These are phyloP conservation scores for Hirtodrosophila duncani DNA, from an alignment of 2,888 invertebrate genomes.

Conservation along the genomic window DNA sequence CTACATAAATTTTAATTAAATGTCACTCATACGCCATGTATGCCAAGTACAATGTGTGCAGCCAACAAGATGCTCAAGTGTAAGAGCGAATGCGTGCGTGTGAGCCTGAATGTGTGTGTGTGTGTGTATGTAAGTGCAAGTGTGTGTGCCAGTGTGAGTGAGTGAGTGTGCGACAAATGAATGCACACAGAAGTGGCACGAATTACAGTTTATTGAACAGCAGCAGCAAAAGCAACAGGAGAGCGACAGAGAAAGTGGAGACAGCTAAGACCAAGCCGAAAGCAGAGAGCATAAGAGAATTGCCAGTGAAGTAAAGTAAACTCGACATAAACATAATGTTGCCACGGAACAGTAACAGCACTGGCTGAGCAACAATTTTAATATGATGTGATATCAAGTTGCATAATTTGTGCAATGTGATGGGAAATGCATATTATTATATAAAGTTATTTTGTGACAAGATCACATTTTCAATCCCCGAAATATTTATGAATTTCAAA, in stretches of 20 bases:
- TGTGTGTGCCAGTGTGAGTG: constrained; percentile 18
- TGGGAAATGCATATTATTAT: too few relatives aligned
- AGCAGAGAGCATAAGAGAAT: neutral
- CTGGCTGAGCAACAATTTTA: too few relatives aligned
- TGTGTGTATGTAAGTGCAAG: constrained; percentile 13
- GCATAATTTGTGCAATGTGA: neutral
- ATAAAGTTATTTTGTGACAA: too few relatives aligned
- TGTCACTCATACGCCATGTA: constrained; percentile 76
- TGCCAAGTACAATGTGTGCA: constrained; percentile 53
- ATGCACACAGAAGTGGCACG: constrained; percentile 60
- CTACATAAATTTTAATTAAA: constrained; percentile 77
- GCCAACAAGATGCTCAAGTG: constrained; percentile 7
- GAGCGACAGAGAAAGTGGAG: neutral
- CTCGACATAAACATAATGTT: constrained; percentile 4
- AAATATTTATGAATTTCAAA: too few relatives aligned
- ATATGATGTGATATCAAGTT: too few relatives aligned
- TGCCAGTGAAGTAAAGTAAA: constrained; percentile 9
- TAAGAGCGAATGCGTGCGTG: neutral
- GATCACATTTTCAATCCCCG: too few relatives aligned
- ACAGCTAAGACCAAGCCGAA: constrained; percentile 8
- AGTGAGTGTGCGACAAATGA: constrained; percentile 55
- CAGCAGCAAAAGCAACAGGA: constrained; percentile 13
- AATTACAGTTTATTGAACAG: constrained; percentile 71
- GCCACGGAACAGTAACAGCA: constrained; percentile 14
- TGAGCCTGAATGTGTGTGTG: constrained; percentile 25